phyloP scores from a whole-genome alignment of 2,888 invertebrate genomes.

The Bedellia somnulentella region DNA sequence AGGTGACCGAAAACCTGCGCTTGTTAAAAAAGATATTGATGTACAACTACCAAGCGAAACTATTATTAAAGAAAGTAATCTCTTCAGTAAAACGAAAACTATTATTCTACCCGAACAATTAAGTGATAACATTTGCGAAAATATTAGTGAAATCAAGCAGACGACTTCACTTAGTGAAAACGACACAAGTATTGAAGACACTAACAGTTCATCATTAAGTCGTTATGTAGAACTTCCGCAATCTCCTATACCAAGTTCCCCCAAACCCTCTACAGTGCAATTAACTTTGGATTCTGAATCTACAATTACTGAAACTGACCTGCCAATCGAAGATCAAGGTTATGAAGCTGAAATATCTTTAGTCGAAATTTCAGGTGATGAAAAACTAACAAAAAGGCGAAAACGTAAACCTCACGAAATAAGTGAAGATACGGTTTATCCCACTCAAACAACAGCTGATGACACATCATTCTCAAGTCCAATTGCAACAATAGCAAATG shows the following conservation, averaged over 20 bases:
- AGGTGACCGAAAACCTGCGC: slow-evolving; percentile 19
- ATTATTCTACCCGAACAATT: slow-evolving; percentile 12
- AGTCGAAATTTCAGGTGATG: slow-evolving; percentile 25
- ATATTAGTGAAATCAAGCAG: slow-evolving; percentile 21
- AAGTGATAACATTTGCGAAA: slow-evolving; percentile 22
- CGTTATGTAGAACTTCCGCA: slow-evolving; percentile 40
- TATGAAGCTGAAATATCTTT: slow-evolving; percentile 73
- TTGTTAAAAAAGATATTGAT: slow-evolving; percentile 40
- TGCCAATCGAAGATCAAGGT: slow-evolving; percentile 61
- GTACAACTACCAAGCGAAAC: slow-evolving; percentile 24
- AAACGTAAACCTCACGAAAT: slow-evolving; percentile 32
- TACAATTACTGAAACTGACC: slow-evolving; percentile 39
- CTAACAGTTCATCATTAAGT: slow-evolving; percentile 42
- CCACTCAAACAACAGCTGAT: slow-evolving; percentile 34
- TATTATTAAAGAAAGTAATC: slow-evolving; percentile 1
- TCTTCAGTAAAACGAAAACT: no score
- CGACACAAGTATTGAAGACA: slow-evolving; percentile 33
- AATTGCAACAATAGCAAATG: slow-evolving; percentile 16
- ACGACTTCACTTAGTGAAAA: slow-evolving; percentile 24
- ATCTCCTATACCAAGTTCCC: slow-evolving; percentile 52
- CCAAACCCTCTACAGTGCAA: slow-evolving; percentile 28
- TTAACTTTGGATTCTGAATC: slow-evolving; percentile 30
- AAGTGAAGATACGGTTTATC: slow-evolving; percentile 44
- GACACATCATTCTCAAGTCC: slow-evolving; percentile 28
- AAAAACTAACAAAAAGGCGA: slow-evolving; percentile 51